Evolutionary conservation across 2,888 invertebrate genomes (phyloP).

Genomic region (Eilema caniola): DNA sequence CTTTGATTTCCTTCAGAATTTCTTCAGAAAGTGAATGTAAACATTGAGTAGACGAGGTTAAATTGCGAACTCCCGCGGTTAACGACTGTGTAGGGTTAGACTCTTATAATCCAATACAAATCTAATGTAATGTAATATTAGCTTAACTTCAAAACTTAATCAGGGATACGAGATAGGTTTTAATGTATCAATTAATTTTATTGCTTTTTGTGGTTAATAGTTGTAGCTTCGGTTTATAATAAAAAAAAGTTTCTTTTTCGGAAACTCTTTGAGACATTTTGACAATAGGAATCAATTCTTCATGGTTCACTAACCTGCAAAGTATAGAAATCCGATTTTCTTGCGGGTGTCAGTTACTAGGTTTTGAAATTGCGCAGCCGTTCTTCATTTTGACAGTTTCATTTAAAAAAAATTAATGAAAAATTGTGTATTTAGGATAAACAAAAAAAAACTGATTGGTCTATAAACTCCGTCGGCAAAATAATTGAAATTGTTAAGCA

Average conservation of each 20-base stretch:
- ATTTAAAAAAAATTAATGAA: no score
- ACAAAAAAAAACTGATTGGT: no score
- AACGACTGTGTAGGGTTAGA: not conserved
- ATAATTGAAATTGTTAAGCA: not conserved
- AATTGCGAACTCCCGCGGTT: not conserved
- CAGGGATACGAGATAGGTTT: not conserved
- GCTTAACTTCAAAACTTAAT: not conserved
- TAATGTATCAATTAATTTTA: not conserved
- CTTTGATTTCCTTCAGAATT: not conserved
- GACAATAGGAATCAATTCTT: no score
- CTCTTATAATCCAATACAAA: not conserved
- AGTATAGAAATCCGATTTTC: no score
- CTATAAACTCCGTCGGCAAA: not conserved
- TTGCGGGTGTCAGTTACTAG: no score
- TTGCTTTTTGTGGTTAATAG: not conserved
- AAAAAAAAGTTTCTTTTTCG: no score
- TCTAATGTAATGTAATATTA: not conserved
- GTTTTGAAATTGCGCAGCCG: no score
- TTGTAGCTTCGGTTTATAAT: not conserved
- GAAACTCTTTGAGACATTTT: no score
- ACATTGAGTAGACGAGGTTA: not conserved
- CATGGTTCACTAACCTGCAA: no score
- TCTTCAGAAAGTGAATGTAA: not conserved
- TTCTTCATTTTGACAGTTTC: no score
- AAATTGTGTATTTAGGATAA: no score